Base-by-base conservation (phyloP, 2,113 vertebrate genomes). In the Nibea albiflora region DNA sequence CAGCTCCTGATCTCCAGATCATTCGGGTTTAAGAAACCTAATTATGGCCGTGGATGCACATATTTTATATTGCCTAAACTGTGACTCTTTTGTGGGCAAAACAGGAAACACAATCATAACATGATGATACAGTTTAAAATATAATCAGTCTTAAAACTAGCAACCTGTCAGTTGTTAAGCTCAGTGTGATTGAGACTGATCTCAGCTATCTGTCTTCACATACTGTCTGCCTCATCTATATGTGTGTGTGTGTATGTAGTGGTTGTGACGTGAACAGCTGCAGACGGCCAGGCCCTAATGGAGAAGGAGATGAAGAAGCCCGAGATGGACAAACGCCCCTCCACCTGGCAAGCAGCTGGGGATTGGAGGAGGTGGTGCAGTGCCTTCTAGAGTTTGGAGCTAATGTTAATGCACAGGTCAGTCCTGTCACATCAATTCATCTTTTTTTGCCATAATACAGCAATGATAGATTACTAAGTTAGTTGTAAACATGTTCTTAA, bases 341-440 rank as follows among this genome's bases (percentile, higher is more conserved):
- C 54, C 98, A 99, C 82, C 88, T 99, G 91, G 98, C 98, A 22
- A 96, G 96, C 76, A 97, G 92, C 69, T 99, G 98, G 98, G 98
- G 98, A 0, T 91, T 98, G 54, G 98, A 99, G 81, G 98, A 98
- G 80, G 96, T 96, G 17, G 95, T 97, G 19, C 98, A 99, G 94
- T 99, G 98, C 95, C 98, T 99, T 94, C 89, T 99, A 89, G 98
- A 99, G 91, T 99, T 99, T 80, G 97, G 96, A 89, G 98, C 98
- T 77, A 98, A 97, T 78, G 98, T 99, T n/a, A 98, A 98, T 47
- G 94, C 97, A 83, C 98, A 99, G 96, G 98, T 99, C 50, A 4
- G 67, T 76, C 60, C 31, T 1, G 22, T 35, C 5, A 28, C 16
- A 24, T 52, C 6, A 24, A 4, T 2, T 6, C 39, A 7, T 26